A percentile compares a stretch with the other conserved stretches of the same genome.
Conservation (phyloP, 2,797 vertebrate genomes). For the Molothrus ater region DNA sequence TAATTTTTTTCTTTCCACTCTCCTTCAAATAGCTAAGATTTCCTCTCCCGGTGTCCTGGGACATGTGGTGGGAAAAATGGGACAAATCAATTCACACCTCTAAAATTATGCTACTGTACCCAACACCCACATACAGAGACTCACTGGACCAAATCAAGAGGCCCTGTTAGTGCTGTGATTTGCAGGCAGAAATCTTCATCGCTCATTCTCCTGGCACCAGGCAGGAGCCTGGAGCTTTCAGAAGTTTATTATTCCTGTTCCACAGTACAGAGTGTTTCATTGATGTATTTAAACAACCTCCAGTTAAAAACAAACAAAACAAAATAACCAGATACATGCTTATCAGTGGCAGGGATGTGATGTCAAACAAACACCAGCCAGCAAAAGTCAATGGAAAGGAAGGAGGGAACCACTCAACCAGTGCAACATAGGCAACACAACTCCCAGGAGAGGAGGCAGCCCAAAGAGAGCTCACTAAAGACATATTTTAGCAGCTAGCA, state of each 20-base stretch:
- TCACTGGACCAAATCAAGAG: not conserved
- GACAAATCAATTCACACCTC: not conserved
- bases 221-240: not conserved
- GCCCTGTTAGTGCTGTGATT: not conserved
- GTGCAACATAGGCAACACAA: not conserved
- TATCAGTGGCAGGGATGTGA: not conserved
- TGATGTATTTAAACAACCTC: not conserved
- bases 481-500: not conserved
- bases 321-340: not conserved
- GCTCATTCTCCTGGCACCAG: not conserved
- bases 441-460: not conserved
- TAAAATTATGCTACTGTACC: not conserved
- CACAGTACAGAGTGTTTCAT: not conserved
- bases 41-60: not conserved
- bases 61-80: not conserved
- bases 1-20: not conserved
- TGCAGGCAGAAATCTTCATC: not conserved
- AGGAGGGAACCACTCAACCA: not conserved
- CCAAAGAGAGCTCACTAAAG: not conserved
- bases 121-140: not conserved
- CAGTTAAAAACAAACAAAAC: not conserved
- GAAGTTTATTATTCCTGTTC: conserved; percentile 25
- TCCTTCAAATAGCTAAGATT: not conserved
- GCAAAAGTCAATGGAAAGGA: not conserved
- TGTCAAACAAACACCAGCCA: not conserved